Base-by-base conservation (phyloP, 2,113 vertebrate species). In the Anhinga rufa region DNA sequence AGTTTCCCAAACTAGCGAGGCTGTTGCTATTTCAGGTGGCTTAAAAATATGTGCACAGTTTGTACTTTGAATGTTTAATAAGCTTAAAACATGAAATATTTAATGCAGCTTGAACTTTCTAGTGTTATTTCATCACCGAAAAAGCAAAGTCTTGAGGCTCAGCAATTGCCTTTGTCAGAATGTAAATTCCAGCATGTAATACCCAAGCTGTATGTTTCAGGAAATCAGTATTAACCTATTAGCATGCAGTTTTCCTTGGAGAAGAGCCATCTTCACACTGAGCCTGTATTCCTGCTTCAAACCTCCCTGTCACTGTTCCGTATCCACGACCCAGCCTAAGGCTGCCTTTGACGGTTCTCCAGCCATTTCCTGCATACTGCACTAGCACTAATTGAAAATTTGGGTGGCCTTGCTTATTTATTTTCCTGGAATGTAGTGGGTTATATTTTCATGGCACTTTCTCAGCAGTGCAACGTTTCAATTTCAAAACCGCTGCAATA, bases 381-480 rank as follows among this genome's bases (percentile, higher is more conserved):
- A 98, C 98, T 95, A 98, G 98, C 98, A 98, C 99, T 99, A 99
- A 99, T 99, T 99, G 98, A 99, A 99, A 99, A 99, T 99, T 99
- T 99, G 99, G 99, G 99, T 99, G 99, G 99, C 99, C 99, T 98
- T 99, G 99, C 99, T 99, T 99, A 99, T 99, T 99, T 99, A 99
- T 99, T 99, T 99, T 99, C 98, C 98, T 98, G 99, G 99, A 99
- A 99, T 99, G 99, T 98, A 96, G 98, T 97, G 98, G 99, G 99
- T 99, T 99, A 99, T 99, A 99, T 99, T 99, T 99, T 99, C 98
- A 98, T 99, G 98, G 98, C 98, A 98, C 98, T 98, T 99, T 99
- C 99, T 99, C 99, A 99, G 99, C 99, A 98, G 99, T 99, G 98
- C 99, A 97, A 98, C 97, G 98, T 99, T 99, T 99, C 99, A 98